Conservation (phyloP, 2,113 vertebrate genomes). For the Candoia aspera region DNA sequence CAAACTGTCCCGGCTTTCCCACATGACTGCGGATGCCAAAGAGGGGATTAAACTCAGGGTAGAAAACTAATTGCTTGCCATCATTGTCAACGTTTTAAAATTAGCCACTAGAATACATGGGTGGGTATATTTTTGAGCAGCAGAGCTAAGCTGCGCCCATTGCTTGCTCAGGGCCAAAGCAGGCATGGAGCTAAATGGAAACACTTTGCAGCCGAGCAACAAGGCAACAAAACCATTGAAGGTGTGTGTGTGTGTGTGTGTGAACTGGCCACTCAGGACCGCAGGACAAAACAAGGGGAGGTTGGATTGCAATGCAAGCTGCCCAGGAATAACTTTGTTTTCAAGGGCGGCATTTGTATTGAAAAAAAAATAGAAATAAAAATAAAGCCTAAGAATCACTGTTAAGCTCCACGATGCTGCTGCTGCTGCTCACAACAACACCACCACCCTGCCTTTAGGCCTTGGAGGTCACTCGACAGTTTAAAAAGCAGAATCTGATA, state of each 20-base stretch:
- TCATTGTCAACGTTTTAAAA: background rate
- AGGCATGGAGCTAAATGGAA: background rate
- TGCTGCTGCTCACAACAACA: background rate
- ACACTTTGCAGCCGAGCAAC: background rate
- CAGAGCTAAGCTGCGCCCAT: background rate
- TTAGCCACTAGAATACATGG: background rate
- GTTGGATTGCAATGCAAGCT: background rate
- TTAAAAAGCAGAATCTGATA: background rate
- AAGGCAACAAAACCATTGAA: background rate
- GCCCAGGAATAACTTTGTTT: background rate
- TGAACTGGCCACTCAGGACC: background rate
- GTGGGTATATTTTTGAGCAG: background rate
- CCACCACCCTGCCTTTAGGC: accelerated
- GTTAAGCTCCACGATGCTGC: too few relatives aligned
- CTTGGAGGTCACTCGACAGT: background rate
- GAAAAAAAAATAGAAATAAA: background rate
- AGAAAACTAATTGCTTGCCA: background rate
- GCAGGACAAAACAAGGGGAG: background rate
- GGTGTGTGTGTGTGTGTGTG: background rate
- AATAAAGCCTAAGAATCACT: background rate
- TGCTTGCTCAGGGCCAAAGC: background rate
- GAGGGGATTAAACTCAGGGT: background rate
- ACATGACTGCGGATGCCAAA: background rate
- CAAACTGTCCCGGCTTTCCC: background rate
- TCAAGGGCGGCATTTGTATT: background rate